Percentiles rank a stretch among this genome's conserved stretches.
phyloP scores from a whole-genome alignment of 2,113 vertebrate genomes.

The Ptyas mucosa region DNA sequence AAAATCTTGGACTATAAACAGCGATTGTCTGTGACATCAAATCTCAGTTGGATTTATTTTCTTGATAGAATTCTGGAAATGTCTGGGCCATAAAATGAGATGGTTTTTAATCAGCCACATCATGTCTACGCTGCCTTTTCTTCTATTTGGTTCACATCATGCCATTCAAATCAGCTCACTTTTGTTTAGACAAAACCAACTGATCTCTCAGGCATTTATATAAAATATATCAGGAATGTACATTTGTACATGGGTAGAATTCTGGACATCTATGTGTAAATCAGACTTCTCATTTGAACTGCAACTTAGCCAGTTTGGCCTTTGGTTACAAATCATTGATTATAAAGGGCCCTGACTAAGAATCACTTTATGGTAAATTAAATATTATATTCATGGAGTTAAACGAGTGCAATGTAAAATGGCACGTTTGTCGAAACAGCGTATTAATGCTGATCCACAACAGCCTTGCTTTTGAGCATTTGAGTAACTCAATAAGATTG shows the following conservation, averaged over 20 bases:
- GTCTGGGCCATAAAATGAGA: background rate
- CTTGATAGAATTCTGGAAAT: background rate
- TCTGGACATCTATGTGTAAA: background rate
- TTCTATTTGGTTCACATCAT: background rate
- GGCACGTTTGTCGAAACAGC: background rate
- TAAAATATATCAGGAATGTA: background rate
- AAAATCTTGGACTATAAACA: background rate
- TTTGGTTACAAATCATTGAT: background rate
- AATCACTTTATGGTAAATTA: background rate
- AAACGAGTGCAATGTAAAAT: background rate
- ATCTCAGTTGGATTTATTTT: background rate
- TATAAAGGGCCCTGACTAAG: background rate
- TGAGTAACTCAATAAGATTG: background rate
- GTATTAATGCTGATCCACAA: background rate
- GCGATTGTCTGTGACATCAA: background rate
- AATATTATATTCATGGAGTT: background rate
- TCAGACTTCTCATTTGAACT: background rate
- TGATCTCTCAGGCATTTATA: background rate
- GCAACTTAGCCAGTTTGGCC: background rate
- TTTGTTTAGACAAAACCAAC: background rate
- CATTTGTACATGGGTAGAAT: background rate
- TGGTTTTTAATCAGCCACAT: background rate
- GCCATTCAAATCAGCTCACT: background rate
- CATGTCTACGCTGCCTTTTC: background rate
- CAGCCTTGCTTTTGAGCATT: background rate